These are phyloP conservation scores for Drosophila takahashii DNA, from an alignment of 1,140 invertebrate species.

Conservation along the genomic window DNA sequence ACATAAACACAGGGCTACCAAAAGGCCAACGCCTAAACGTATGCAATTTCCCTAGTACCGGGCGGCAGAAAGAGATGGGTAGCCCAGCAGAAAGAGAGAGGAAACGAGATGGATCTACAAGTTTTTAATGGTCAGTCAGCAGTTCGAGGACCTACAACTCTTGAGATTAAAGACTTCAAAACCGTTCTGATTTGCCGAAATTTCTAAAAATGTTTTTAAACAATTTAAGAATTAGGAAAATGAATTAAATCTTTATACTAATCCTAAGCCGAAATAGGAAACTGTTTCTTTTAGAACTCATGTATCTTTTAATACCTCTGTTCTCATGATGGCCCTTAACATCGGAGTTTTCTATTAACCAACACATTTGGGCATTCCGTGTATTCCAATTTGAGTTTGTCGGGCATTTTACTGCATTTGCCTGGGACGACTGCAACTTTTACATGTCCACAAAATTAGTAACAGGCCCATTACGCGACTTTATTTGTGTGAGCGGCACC, in stretches of 20 bases:
- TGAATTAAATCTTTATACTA: too few relatives aligned
- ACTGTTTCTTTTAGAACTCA: conserved; percentile 16
- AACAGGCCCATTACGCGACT: conserved; percentile 70
- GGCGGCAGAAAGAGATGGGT: neutral
- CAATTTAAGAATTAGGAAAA: too few relatives aligned
- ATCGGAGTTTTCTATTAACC: conserved; percentile 21
- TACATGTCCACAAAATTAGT: conserved; percentile 65
- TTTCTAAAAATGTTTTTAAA: too few relatives aligned
- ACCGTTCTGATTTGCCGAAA: too few relatives aligned
- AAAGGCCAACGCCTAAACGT: conserved; percentile 48
- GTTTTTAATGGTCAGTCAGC: conserved; percentile 10
- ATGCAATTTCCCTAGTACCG: conserved; percentile 35
- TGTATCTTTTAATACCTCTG: conserved; percentile 11
- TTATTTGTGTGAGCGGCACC: conserved; percentile 60
- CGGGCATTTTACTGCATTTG: conserved; percentile 29
- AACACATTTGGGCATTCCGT: conserved; percentile 23
- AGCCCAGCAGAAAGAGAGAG: neutral
- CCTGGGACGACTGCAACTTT: conserved; percentile 29
- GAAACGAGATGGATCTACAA: neutral
- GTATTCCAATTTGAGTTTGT: conserved; percentile 40
- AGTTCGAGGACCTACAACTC: conserved; percentile 13
- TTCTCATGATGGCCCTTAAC: conserved; percentile 30
- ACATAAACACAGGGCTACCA: conserved; percentile 55
- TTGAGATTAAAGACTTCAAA: conserved; percentile 8
- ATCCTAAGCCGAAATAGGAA: neutral